Percentiles rank a stretch among this genome's conserved stretches.
Evolutionary conservation across 2,113 vertebrate genomes (phyloP).

Genomic region (Passerina amoena): DNA sequence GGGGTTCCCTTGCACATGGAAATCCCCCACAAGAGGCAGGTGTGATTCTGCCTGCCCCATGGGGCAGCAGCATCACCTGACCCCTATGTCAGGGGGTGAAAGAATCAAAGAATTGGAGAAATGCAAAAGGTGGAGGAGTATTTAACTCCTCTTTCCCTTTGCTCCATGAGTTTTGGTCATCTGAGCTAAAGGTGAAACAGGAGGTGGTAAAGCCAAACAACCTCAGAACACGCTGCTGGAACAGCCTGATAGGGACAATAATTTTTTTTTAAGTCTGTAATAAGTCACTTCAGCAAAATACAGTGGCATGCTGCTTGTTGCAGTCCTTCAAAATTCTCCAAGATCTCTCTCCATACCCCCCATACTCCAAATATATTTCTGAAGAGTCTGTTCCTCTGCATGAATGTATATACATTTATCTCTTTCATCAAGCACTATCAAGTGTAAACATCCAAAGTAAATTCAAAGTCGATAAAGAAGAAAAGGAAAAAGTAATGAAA

Average conservation of each 20-base stretch:
- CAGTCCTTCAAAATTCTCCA: background rate
- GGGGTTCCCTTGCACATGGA: background rate
- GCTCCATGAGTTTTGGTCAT: background rate
- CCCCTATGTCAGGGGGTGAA: background rate
- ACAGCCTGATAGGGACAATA: background rate
- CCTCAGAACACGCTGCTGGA: background rate
- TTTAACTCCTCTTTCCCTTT: background rate
- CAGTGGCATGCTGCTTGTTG: background rate
- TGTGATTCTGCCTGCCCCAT: background rate
- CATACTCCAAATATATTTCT: background rate
- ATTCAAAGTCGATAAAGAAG: background rate
- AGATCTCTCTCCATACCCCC: background rate
- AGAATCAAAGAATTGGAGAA: background rate
- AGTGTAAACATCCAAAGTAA: background rate
- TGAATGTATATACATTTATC: background rate
- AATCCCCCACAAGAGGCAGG: background rate
- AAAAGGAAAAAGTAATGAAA: conserved; percentile 7
- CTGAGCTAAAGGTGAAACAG: background rate
- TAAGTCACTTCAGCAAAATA: background rate
- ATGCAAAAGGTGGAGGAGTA: background rate
- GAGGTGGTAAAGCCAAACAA: background rate
- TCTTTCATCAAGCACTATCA: background rate
- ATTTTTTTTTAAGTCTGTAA: background rate
- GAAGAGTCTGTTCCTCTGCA: background rate
- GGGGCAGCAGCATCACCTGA: background rate